phyloP scores from a whole-genome alignment of 2,113 vertebrate species.

The Danionella cerebrum region DNA sequence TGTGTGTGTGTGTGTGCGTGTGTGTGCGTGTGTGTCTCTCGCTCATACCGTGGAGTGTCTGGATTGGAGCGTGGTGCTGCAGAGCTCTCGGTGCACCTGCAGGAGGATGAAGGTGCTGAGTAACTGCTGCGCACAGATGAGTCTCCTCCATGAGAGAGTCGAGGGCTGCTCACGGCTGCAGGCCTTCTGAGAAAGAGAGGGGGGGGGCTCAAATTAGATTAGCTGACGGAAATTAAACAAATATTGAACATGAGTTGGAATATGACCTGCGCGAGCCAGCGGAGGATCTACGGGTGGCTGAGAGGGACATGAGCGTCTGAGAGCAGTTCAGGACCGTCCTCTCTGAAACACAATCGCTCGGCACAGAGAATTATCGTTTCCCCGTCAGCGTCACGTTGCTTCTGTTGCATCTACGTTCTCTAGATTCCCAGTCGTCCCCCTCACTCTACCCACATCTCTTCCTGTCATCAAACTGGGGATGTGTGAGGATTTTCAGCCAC shows the following conservation, averaged over 20 bases:
- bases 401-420: too few relatives aligned
- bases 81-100: constrained; percentile 80
- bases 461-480: too few relatives aligned
- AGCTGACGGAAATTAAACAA: too few relatives aligned
- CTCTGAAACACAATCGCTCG: constrained; percentile 18
- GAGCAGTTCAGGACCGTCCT: constrained; percentile 34
- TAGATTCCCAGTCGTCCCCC: too few relatives aligned
- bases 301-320: constrained; percentile 59
- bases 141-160: constrained; percentile 75
- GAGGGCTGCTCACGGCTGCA: constrained; percentile 70
- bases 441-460: too few relatives aligned
- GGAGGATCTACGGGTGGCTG: constrained; percentile 70
- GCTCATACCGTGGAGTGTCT: constrained; percentile 59
- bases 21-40: too few relatives aligned
- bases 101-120: constrained; percentile 77
- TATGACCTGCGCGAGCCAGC: constrained; percentile 81
- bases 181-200: too few relatives aligned
- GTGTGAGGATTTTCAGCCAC: too few relatives aligned
- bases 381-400: too few relatives aligned
- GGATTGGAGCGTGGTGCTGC: constrained; percentile 75
- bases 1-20: not conserved
- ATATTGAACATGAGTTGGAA: too few relatives aligned
- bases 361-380: too few relatives aligned
- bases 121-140: constrained; percentile 83
- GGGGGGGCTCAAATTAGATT: too few relatives aligned